phyloP scores from a whole-genome alignment of 2,113 vertebrate species.

The Neogale vison region DNA sequence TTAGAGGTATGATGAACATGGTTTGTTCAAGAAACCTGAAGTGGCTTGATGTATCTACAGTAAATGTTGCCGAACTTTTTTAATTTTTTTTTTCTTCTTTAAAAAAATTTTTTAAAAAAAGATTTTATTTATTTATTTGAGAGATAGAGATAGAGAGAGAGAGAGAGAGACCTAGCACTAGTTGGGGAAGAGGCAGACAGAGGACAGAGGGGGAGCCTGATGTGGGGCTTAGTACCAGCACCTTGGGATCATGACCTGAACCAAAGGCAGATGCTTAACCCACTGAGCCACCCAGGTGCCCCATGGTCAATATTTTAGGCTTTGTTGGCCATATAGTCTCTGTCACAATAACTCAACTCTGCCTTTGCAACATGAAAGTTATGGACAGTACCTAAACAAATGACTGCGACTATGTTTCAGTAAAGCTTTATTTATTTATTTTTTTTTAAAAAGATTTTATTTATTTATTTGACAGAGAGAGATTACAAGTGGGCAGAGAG shows the following conservation, averaged over 20 bases:
- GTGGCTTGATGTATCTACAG: slow-evolving; percentile 32
- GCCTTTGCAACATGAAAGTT: slow-evolving; percentile 10
- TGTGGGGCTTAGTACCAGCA: not conserved
- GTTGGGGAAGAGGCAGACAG: not conserved
- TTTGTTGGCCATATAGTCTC: not conserved
- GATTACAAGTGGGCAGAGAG: too few relatives aligned
- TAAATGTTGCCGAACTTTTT: not conserved
- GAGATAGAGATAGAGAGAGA: too few relatives aligned
- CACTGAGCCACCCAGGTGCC: not conserved
- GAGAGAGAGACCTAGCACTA: not conserved
- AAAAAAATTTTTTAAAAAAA: too few relatives aligned
- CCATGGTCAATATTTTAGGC: not conserved
- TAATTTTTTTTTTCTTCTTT: not conserved
- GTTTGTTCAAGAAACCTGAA: slow-evolving; percentile 17
- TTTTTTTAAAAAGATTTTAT: too few relatives aligned
- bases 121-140: not conserved
- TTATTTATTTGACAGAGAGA: too few relatives aligned
- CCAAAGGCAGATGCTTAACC: not conserved
- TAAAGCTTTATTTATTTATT: slow-evolving; percentile 45
- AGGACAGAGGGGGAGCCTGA: not conserved
- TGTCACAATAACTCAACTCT: not conserved
- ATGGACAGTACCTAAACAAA: not conserved
- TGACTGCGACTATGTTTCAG: not conserved
- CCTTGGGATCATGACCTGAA: not conserved
- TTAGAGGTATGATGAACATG: slow-evolving; percentile 8